Base-by-base conservation (phyloP, 2,888 invertebrate species). In the Yponomeuta plumbellus region DNA sequence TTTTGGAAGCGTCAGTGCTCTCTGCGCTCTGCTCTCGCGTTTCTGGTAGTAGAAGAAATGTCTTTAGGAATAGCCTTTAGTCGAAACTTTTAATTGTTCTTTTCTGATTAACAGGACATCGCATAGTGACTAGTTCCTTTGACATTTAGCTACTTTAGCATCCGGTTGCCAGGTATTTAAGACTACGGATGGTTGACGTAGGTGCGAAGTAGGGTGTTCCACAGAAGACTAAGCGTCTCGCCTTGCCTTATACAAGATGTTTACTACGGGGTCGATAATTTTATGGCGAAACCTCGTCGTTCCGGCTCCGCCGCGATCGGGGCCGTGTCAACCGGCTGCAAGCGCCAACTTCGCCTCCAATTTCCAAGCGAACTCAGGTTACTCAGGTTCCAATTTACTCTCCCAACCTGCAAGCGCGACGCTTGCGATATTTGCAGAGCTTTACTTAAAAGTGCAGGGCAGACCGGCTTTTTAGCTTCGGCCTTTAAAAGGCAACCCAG, bases 351-450 rank as follows among this genome's bases (percentile, higher is more conserved):
- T 79, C 71, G 76, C 79, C 81, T 34, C 62, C 39, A 39, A 62
- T 62, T 62, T 20, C 62, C 64, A 52, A 62, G 34, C 34, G 34
- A 52, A 21, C 52, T 21, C 21, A 22, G 64, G 52, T 44, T 82
- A 21, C 52, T 21, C 21, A 22, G 64, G 52, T 44, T 82, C 77
- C 80, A 82, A 80, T 82, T 84, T 78, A 80, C 79, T 83, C 84
- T 84, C 80, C 80, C 64, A 64, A 80, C 79, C 73, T 68, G 70
- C 65, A 61, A 56, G n/a, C 34, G 34, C 23, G 44, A 70, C 70
- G 69, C 71, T 73, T 69, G 66, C 68, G 74, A 75, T 77, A 74
- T 78, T 77, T 78, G 74, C 72, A 73, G 71, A 76, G 76, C 71
- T 72, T 70, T 75, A 68, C 71, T 74, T 70, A 68, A 66, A 71